Conservation (phyloP, 1,140 invertebrate genomes). For the Bombus haemorrhoidalis region DNA sequence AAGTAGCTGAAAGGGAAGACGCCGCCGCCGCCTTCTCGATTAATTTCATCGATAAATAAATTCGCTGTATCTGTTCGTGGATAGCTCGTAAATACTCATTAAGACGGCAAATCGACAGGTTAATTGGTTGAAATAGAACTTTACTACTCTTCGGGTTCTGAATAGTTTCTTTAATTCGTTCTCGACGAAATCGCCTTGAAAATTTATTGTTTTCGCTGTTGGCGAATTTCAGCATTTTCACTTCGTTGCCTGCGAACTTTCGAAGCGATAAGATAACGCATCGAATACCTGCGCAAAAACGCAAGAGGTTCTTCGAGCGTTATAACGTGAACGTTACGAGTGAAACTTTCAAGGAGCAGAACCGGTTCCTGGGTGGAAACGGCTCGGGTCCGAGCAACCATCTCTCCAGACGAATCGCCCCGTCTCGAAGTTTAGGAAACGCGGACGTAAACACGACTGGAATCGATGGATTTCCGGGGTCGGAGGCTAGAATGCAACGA, state of each 20-base stretch:
- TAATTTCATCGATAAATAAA: conserved; percentile 30
- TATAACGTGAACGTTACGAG: not conserved
- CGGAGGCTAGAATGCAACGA: too few species aligned
- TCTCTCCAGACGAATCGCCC: not conserved
- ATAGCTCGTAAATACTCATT: not conserved
- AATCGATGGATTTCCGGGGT: too few species aligned
- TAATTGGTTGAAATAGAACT: not conserved
- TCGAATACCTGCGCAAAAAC: not conserved
- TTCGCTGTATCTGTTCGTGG: not conserved
- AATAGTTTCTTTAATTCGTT: not conserved
- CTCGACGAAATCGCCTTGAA: too few species aligned
- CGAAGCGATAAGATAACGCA: not conserved
- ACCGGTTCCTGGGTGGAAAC: not conserved
- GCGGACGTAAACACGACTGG: not conserved
- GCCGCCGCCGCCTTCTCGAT: not conserved
- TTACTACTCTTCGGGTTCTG: not conserved
- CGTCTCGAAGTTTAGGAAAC: not conserved
- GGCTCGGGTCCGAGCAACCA: not conserved
- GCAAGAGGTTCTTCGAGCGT: not conserved
- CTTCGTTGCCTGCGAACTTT: not conserved
- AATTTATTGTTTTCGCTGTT: not conserved
- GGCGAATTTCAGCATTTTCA: conserved; percentile 1
- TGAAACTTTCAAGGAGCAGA: not conserved
- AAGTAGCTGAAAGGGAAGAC: not conserved
- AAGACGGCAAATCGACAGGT: not conserved